Evolutionary conservation across 2,113 vertebrate species (phyloP).

Genomic region (Castor canadensis): DNA sequence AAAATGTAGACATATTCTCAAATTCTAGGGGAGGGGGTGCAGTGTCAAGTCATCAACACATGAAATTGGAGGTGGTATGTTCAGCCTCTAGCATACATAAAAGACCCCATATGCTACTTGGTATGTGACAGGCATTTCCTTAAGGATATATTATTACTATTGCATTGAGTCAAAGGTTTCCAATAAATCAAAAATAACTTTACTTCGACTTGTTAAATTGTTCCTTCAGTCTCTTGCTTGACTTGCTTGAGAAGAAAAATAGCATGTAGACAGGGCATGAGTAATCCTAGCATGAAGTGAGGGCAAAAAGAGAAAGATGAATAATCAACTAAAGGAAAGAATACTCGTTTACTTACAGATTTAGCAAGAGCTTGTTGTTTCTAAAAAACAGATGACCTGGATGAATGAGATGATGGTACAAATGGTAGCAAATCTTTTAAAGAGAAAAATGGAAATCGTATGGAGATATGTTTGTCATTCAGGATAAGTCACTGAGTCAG

Average conservation of each 20-base stretch:
- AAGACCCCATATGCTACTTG: not conserved
- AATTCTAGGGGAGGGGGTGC: too few species aligned
- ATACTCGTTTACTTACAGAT: constrained; percentile 37
- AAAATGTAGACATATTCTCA: not conserved
- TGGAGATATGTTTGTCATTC: not conserved
- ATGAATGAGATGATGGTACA: constrained; percentile 34
- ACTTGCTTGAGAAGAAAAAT: constrained; percentile 49
- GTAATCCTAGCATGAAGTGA: not conserved
- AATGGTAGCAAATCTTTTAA: constrained; percentile 2
- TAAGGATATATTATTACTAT: not conserved
- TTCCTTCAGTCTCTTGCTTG: not conserved
- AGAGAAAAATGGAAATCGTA: constrained; percentile 11
- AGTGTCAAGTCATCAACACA: not conserved
- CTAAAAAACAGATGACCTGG: constrained; percentile 39
- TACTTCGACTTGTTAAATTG: not conserved
- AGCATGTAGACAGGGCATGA: not conserved
- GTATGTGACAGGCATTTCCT: not conserved
- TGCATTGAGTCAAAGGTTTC: constrained; percentile 26
- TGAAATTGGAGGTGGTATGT: not conserved
- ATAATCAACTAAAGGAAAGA: not conserved
- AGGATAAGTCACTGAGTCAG: not conserved
- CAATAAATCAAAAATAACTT: constrained; percentile 40
- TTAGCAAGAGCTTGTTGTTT: constrained; percentile 39
- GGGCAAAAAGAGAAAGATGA: not conserved
- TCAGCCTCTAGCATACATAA: not conserved